Conservation (phyloP, 2,888 invertebrate species). For the Diabrotica balteata region DNA sequence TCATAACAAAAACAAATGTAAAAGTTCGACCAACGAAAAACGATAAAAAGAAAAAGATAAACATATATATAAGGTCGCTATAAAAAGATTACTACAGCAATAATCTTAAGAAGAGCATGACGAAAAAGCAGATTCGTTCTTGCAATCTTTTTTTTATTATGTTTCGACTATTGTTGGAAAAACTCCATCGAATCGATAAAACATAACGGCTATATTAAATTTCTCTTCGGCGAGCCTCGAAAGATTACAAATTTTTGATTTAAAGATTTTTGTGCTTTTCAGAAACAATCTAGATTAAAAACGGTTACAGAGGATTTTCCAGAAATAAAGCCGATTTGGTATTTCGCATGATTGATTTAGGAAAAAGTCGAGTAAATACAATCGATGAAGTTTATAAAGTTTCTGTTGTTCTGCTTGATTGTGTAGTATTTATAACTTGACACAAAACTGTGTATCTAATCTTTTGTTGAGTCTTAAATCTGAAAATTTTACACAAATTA, state of each 20-base stretch:
- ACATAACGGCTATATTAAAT: slow-evolving; percentile 4
- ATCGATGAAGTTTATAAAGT: too few relatives aligned
- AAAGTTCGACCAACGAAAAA: slow-evolving; percentile 1
- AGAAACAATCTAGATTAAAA: slow-evolving; percentile 2
- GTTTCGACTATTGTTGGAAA: slow-evolving; percentile 4
- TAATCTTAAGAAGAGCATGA: slow-evolving; percentile 8
- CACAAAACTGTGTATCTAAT: too few relatives aligned
- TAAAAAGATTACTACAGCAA: slow-evolving; percentile 12
- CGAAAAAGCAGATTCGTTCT: not conserved
- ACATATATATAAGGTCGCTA: slow-evolving; percentile 6
- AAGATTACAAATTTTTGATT: slow-evolving; percentile 2
- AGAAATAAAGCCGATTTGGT: too few relatives aligned
- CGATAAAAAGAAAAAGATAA: slow-evolving; percentile 8
- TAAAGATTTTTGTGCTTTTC: slow-evolving; percentile 1
- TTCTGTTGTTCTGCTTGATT: too few relatives aligned
- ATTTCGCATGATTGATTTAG: too few relatives aligned
- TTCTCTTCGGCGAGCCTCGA: not conserved
- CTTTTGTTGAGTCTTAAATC: too few relatives aligned
- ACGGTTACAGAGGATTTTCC: not conserved
- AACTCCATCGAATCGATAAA: slow-evolving; percentile 4
- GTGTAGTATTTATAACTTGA: too few relatives aligned
- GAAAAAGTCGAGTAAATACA: too few relatives aligned
- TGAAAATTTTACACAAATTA: too few relatives aligned
- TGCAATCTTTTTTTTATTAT: slow-evolving; percentile 7
- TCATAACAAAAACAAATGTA: slow-evolving; percentile 8